Conservation (phyloP, 1,140 invertebrate genomes). For the Telenomus remus region DNA sequence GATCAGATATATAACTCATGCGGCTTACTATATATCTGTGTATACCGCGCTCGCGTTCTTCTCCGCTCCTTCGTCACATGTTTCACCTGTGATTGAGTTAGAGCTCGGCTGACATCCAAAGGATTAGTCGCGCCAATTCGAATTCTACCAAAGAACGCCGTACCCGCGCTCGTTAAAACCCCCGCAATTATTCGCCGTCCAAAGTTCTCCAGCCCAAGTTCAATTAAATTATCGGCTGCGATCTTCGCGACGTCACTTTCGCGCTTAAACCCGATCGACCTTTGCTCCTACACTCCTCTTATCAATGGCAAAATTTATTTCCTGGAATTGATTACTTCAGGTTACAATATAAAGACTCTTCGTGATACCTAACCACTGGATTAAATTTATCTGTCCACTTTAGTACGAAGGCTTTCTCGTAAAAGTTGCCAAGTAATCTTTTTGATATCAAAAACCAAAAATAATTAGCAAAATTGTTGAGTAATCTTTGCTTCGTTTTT, state of each 20-base stretch:
- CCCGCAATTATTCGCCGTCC: slow-evolving; percentile 2
- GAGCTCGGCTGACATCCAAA: slow-evolving; percentile 26
- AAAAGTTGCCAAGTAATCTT: too few species aligned
- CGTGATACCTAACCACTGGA: too few species aligned
- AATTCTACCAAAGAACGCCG: slow-evolving; percentile 27
- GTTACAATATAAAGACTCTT: too few species aligned
- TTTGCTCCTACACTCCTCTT: too few species aligned
- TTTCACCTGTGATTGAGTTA: slow-evolving; percentile 59
- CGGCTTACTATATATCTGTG: slow-evolving; percentile 44
- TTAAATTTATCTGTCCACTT: too few species aligned
- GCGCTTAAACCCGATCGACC: neutral
- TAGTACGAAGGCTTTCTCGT: too few species aligned
- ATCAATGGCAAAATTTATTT: too few species aligned
- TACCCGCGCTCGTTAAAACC: slow-evolving; percentile 33
- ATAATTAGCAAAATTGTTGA: too few species aligned
- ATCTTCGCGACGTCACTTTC: slow-evolving; percentile 10
- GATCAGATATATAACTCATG: slow-evolving; percentile 49
- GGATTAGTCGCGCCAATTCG: slow-evolving; percentile 47
- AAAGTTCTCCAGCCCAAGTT: neutral
- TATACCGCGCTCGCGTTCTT: slow-evolving; percentile 19
- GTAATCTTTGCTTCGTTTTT: too few species aligned
- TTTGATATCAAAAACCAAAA: too few species aligned
- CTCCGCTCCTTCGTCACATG: slow-evolving; percentile 31
- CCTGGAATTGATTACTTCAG: too few species aligned
- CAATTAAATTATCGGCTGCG: slow-evolving; percentile 23